These are phyloP conservation scores for Drosophila pectinifera DNA, from an alignment of 1,140 invertebrate species.

Conservation along the genomic window DNA sequence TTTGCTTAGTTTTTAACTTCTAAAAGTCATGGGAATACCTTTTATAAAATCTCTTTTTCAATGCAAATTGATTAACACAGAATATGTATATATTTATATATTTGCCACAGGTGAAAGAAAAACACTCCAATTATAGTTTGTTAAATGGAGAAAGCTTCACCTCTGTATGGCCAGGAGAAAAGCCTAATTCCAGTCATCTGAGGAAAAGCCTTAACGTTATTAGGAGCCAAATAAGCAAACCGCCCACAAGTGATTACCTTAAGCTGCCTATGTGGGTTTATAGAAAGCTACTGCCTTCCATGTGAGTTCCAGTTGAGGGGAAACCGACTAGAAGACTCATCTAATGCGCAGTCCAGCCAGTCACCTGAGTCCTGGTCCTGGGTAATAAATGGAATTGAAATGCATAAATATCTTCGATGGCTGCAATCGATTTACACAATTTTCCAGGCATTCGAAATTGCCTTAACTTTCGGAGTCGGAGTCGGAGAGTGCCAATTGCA, in stretches of 20 bases:
- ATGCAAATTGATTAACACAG: too few species aligned
- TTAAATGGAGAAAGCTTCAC: background rate
- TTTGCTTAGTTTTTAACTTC: too few species aligned
- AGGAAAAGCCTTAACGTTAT: background rate
- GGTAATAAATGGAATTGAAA: conserved; percentile 37
- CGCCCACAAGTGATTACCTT: too few species aligned
- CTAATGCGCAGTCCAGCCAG: conserved; percentile 8
- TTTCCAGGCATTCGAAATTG: conserved; percentile 12
- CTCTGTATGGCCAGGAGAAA: too few species aligned
- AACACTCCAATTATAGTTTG: too few species aligned
- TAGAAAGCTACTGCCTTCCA: too few species aligned
- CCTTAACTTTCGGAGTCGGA: background rate
- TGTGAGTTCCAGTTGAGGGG: background rate
- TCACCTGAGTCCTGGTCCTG: conserved; percentile 13
- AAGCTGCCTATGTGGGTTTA: too few species aligned
- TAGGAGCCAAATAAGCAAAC: background rate
- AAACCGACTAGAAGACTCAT: background rate
- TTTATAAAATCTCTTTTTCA: too few species aligned
- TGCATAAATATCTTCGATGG: conserved; percentile 43
- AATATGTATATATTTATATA: too few species aligned
- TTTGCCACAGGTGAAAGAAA: too few species aligned
- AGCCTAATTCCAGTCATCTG: too few species aligned
- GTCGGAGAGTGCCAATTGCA: conserved; percentile 25
- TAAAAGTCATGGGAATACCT: too few species aligned
- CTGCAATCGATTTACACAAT: conserved; percentile 43